Evolutionary conservation across 2,888 invertebrate species (phyloP).

Genomic region (Azorinus chamasolen): DNA sequence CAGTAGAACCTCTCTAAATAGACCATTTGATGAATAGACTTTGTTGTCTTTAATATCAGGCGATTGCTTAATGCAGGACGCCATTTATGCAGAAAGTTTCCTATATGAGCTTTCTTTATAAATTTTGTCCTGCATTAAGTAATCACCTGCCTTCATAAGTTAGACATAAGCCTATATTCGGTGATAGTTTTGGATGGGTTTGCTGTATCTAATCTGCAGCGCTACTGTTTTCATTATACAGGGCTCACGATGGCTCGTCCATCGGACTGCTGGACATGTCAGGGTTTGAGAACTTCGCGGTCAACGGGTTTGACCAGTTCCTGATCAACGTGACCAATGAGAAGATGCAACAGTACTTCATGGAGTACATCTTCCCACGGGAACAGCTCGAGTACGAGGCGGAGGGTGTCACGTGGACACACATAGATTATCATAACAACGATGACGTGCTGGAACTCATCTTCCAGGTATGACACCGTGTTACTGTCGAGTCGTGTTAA

Average conservation of each 20-base stretch:
- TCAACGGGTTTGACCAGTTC: slow-evolving; percentile 77
- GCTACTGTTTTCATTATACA: slow-evolving; percentile 38
- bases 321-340: slow-evolving; percentile 78
- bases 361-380: slow-evolving; percentile 79
- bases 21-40: no score
- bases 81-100: no score
- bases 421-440: slow-evolving; percentile 75
- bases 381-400: slow-evolving; percentile 74
- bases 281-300: slow-evolving; percentile 76
- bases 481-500: no score
- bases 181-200: no score
- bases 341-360: slow-evolving; percentile 79
- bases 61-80: no score
- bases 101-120: no score
- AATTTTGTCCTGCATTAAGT: no score
- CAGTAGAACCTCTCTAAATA: no score
- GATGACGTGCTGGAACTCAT: slow-evolving; percentile 74
- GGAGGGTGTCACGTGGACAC: slow-evolving; percentile 77
- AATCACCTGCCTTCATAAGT: no score
- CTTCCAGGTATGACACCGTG: slow-evolving; percentile 75
- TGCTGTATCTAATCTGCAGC: no score
- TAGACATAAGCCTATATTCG: no score
- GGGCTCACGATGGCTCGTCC: slow-evolving; percentile 62
- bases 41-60: no score
- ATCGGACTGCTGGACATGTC: slow-evolving; percentile 77